Evolutionary conservation across 2,113 vertebrate genomes (phyloP), one percentile per base, ranked within the genome.

Genomic region (Ifrita kowaldi): DNA sequence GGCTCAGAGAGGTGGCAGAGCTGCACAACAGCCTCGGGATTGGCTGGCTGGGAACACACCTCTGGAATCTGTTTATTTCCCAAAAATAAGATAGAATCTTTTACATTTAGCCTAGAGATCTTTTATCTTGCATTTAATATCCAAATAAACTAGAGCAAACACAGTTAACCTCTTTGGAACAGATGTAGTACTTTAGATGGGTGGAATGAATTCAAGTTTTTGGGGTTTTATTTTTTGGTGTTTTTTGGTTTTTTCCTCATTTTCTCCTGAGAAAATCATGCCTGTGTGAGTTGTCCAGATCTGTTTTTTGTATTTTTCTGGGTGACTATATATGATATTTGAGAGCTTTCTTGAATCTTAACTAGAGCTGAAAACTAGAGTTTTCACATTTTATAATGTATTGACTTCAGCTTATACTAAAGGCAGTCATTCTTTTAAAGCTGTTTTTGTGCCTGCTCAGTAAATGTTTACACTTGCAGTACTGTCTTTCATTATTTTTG

Each of bases 51-150:
- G 95, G 46, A 96, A 98, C 98, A 99, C 98, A 98, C 98, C 99
- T 98, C 98, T 98, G 98, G 86, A 98, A 98, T 98, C 96, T 98
- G 98, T 98, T 98, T 98, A 95, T 98, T 97, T 88, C 52, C 94
- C 82, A 79, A 89, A 97, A 97, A 90, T 76, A 69, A 88, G 92
- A 94, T 94, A 93, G 33, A 13, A 65, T 96, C 87, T 93, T 63
- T 42, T 86, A 53, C 59, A 50, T 86, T 95, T 91, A 5, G 49
- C 87, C 65, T 75, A 35, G 78, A 84, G 76, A 93, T 87, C 87
- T 94, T 84, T 90, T 87, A 94, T 94, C 88, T 83, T 77, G 71
- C 32, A 10, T 81, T 96, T 94, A 82, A 68, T 92, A 91, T 21
- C 81, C 82, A 93, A 93, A 96, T 82, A 83, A 91, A 84, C 62